phyloP scores from a whole-genome alignment of 2,888 invertebrate genomes.

The Eristalinus aeneus region DNA sequence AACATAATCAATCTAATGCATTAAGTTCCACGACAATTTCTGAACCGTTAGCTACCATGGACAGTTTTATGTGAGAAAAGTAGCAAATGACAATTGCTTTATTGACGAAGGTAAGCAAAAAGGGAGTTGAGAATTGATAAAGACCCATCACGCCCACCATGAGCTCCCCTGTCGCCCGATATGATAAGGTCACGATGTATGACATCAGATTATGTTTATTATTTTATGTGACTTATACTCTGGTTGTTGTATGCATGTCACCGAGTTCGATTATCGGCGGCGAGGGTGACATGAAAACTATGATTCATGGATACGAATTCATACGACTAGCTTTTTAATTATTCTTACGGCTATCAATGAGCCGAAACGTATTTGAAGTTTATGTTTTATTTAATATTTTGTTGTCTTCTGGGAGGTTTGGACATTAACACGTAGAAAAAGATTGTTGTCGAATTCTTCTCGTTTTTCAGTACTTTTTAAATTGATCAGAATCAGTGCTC shows the following conservation, averaged over 20 bases:
- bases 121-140: not conserved
- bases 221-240: slow-evolving; percentile 7
- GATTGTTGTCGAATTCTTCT: no score
- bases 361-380: not conserved
- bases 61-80: not conserved
- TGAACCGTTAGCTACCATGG: not conserved
- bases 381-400: no score
- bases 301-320: not conserved
- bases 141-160: not conserved
- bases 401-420: no score
- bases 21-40: not conserved
- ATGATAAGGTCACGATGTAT: slow-evolving; percentile 6
- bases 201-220: slow-evolving; percentile 23
- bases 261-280: not conserved
- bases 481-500: no score
- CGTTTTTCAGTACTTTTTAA: no score
- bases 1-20: not conserved
- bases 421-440: no score
- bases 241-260: not conserved
- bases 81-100: slow-evolving; percentile 21
- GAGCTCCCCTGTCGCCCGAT: not conserved
- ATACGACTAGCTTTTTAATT: not conserved
- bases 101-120: not conserved
- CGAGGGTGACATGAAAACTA: not conserved
- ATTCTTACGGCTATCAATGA: not conserved